Conservation (phyloP, 1,140 invertebrate genomes). For the Musca domestica region DNA sequence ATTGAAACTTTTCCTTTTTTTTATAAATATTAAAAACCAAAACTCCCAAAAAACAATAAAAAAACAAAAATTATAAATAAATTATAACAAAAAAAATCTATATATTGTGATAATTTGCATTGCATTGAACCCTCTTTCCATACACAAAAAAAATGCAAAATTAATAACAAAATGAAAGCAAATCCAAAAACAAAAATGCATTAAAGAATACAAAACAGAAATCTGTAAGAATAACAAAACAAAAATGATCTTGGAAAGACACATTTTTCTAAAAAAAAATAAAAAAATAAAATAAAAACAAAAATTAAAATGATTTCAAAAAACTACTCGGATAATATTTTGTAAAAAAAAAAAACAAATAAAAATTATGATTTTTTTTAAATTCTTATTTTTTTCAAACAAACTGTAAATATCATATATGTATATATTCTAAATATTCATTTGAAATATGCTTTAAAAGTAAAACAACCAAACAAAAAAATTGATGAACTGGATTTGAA, state of each 20-base stretch:
- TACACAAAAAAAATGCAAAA: neutral
- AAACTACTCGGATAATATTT: neutral
- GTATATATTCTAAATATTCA: no score
- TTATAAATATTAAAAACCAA: no score
- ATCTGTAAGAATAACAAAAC: neutral
- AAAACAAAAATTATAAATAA: constrained; percentile 6
- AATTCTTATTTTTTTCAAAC: neutral
- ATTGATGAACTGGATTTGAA: no score
- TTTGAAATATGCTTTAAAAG: no score
- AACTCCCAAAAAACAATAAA: no score
- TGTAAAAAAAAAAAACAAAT: neutral
- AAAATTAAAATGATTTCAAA: neutral
- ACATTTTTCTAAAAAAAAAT: constrained; percentile 2
- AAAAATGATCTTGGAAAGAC: neutral
- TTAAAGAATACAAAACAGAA: no score
- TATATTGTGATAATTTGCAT: constrained; percentile 52
- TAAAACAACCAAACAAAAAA: no score
- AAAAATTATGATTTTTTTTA: neutral
- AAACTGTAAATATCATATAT: no score
- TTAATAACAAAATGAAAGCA: constrained; percentile 3
- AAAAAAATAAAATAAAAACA: constrained; percentile 6
- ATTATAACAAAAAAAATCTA: constrained; percentile 31
- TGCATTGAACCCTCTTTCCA: constrained; percentile 36
- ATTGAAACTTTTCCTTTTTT: constrained; percentile 14
- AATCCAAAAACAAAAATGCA: no score